Conservation (phyloP, 2,888 invertebrate genomes). For the Spodoptera picta region DNA sequence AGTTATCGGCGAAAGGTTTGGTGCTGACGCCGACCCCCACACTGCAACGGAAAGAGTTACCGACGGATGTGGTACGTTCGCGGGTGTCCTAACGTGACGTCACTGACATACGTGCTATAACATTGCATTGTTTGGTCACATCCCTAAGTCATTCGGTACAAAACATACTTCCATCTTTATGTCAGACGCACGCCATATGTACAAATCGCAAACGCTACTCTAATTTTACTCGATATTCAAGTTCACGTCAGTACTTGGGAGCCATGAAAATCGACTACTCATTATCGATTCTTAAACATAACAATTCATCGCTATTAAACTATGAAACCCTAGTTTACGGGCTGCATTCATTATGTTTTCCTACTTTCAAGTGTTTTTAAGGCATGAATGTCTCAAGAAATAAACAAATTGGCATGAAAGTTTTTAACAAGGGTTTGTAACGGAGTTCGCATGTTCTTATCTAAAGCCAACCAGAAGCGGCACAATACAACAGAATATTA, state of each 20-base stretch:
- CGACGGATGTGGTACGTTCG: slow-evolving; percentile 77
- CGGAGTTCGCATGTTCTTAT: background rate
- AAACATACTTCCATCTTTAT: slow-evolving; percentile 46
- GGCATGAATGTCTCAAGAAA: background rate
- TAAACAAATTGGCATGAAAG: background rate
- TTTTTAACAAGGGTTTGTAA: slow-evolving; percentile 21
- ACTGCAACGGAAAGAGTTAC: slow-evolving; percentile 73
- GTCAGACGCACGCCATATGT: slow-evolving; percentile 52
- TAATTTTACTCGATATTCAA: slow-evolving; percentile 24
- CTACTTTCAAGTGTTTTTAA: slow-evolving; percentile 38
- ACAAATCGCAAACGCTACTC: slow-evolving; percentile 45
- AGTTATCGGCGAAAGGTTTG: slow-evolving; percentile 83
- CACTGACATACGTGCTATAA: slow-evolving; percentile 53
- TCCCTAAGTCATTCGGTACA: slow-evolving; percentile 45
- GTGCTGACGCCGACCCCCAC: slow-evolving; percentile 78
- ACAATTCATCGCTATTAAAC: slow-evolving; percentile 42
- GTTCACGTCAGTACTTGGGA: slow-evolving; percentile 26
- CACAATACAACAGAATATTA: too few species aligned
- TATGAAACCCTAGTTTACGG: slow-evolving; percentile 13
- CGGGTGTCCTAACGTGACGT: slow-evolving; percentile 63
- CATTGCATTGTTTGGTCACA: slow-evolving; percentile 51
- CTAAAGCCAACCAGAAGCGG: background rate
- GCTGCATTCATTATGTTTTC: slow-evolving; percentile 15
- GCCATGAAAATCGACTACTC: slow-evolving; percentile 39
- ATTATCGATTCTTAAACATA: slow-evolving; percentile 36